Percentiles rank a stretch among this genome's conserved stretches.
These are phyloP conservation scores for Corvus hawaiiensis DNA, from an alignment of 2,113 vertebrate genomes.

Conservation along the genomic window DNA sequence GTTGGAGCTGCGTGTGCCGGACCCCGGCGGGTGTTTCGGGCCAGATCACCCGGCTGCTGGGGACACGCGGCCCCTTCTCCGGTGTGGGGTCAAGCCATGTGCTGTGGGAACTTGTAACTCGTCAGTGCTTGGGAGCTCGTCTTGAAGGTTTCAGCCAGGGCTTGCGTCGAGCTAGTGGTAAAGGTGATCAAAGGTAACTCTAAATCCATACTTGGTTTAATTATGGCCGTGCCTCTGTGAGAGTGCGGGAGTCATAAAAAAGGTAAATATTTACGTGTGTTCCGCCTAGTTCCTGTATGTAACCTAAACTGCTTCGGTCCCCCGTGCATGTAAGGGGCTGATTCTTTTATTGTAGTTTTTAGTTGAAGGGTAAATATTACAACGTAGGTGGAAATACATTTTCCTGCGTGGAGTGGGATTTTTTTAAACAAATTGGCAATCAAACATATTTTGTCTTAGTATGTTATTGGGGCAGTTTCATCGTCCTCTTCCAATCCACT, in stretches of 20 bases:
- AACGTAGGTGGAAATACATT: background rate
- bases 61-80: background rate
- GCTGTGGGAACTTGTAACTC: fast-evolving
- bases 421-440: background rate
- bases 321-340: fast-evolving
- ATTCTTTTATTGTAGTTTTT: background rate
- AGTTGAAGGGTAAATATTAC: background rate
- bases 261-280: background rate
- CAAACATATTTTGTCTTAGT: fast-evolving
- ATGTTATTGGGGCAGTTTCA: background rate
- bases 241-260: background rate
- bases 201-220: background rate
- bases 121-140: fast-evolving
- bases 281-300: background rate
- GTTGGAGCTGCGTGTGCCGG: background rate
- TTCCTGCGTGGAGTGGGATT: fast-evolving
- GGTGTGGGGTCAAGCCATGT: fast-evolving
- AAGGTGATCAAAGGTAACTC: background rate
- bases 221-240: background rate
- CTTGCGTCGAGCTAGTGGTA: background rate
- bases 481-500: background rate
- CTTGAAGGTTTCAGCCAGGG: background rate
- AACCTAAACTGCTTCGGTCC: fast-evolving
- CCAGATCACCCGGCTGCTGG: fast-evolving
- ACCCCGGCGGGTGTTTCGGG: fast-evolving